A percentile compares a stretch with the other conserved stretches of the same genome.
phyloP scores from a whole-genome alignment of 1,140 invertebrate species.

The Asobara japonica region DNA sequence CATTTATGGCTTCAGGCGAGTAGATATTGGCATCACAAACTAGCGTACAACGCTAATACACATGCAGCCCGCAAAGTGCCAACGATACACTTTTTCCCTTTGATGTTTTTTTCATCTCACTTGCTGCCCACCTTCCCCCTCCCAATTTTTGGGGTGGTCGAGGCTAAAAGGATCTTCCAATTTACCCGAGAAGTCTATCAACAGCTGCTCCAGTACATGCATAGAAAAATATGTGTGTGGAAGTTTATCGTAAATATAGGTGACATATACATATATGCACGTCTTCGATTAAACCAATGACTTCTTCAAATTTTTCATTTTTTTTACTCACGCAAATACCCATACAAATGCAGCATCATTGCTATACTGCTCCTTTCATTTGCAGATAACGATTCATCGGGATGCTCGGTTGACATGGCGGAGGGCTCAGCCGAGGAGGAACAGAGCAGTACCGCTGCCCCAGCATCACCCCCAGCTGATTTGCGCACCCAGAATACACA shows the following conservation, averaged over 20 bases:
- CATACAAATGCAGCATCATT: too few species aligned
- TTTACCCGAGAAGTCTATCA: constrained; percentile 54
- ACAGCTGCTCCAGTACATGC: constrained; percentile 47
- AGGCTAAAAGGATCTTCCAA: constrained; percentile 38
- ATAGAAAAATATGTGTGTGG: too few species aligned
- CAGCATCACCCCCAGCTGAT: constrained; percentile 65
- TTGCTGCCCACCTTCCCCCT: neutral
- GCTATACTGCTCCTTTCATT: neutral
- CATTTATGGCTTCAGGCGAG: neutral
- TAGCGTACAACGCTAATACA: constrained; percentile 4
- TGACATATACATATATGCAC: too few species aligned
- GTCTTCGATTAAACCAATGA: too few species aligned
- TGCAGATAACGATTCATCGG: constrained; percentile 61
- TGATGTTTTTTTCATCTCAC: neutral
- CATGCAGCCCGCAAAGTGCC: constrained; percentile 5
- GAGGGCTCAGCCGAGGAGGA: constrained; percentile 68
- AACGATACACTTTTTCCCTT: neutral
- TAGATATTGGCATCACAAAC: constrained; percentile 6
- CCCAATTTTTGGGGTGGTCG: constrained; percentile 32
- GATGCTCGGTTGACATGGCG: constrained; percentile 68
- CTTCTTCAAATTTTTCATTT: neutral
- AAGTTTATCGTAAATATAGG: too few species aligned
- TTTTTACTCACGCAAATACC: neutral
- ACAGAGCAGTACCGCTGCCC: constrained; percentile 66
- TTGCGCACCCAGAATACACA: constrained; percentile 64